phyloP scores from a whole-genome alignment of 2,113 vertebrate species.

The Pelodiscus sinensis region DNA sequence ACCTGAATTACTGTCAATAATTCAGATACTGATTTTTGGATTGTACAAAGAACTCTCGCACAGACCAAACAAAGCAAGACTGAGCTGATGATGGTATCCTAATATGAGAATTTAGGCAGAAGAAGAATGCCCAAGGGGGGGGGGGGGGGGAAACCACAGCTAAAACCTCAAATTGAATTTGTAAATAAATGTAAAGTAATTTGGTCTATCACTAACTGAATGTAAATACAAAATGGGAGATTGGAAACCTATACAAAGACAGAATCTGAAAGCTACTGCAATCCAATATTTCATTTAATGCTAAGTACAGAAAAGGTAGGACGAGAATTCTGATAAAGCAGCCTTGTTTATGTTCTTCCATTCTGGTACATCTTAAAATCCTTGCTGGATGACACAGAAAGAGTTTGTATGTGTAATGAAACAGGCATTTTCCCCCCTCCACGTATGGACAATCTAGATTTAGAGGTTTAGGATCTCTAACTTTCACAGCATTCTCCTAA shows the following conservation, averaged over 20 bases:
- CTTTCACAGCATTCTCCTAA: background rate
- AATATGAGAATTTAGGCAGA: background rate
- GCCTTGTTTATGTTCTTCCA: slow-evolving; percentile 41
- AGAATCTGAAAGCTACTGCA: background rate
- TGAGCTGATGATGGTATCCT: background rate
- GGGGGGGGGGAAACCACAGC: background rate
- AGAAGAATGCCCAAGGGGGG: background rate
- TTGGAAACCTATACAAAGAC: background rate
- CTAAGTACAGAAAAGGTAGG: background rate
- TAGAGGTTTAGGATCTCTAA: slow-evolving; percentile 3
- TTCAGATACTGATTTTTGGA: background rate
- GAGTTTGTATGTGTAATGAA: slow-evolving; percentile 9
- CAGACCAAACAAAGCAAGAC: background rate
- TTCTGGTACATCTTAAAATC: slow-evolving; percentile 37
- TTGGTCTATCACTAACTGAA: background rate
- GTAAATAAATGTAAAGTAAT: slow-evolving; percentile 2
- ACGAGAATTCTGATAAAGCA: background rate
- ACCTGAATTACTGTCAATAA: background rate
- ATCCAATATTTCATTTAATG: background rate
- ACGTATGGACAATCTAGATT: background rate
- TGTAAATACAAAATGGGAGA: background rate
- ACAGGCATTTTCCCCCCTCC: background rate
- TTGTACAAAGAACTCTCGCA: slow-evolving; percentile 1
- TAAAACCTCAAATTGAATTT: accelerated
- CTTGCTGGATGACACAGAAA: slow-evolving; percentile 23